Base-by-base conservation (phyloP, 2,797 vertebrate genomes). In the Atherinosoma microstoma region DNA sequence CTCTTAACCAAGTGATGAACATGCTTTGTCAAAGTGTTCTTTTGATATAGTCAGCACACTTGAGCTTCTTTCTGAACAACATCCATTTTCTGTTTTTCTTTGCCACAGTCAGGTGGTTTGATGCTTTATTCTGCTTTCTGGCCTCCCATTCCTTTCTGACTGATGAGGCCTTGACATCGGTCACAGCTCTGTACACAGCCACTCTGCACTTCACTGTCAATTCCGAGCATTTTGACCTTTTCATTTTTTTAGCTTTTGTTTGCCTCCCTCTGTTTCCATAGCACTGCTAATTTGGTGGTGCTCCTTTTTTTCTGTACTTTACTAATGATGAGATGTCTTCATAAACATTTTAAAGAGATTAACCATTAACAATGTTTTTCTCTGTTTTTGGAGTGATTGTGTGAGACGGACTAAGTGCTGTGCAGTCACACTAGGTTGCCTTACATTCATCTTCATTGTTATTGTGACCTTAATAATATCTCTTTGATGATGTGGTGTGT, bases 371-470 rank as follows among this genome's bases (percentile, higher is more conserved):
- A 72, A 70, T 78, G 69, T 72, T 80, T 87, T 80, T 76, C 71
- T 76, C 67, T 78, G 66, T 84, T 83, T 84, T 80, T 59, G 59
- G 59, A 34, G 58, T 59, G 51, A 87, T 81, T 40, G 76, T 53
- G 67, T 66, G 65, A 83, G 78, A 78, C 78, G 67, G 34, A 70
- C 67, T 82, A 79, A 87, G 67, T 82, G 80, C 47, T n/a, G 29
- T 70, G 75, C 70, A 78, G 82, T 88, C 80, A 90, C 77, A 87
- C 70, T 62, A 64, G 54, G 61, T 78, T 87, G 84, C 80, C 58
- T 86, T 64, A 68, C 87, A 90, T 91, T 87, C 70, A 85, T 90
- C 87, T 89, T 83, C 79, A 77, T 82, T 84, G 75, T 84, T 84
- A 70, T 84, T 80, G 58, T 87, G 67, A 89, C 85, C 84, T 84